Base-by-base conservation (phyloP, 2,888 invertebrate genomes). In the Caenorhabditis zanzibari region DNA sequence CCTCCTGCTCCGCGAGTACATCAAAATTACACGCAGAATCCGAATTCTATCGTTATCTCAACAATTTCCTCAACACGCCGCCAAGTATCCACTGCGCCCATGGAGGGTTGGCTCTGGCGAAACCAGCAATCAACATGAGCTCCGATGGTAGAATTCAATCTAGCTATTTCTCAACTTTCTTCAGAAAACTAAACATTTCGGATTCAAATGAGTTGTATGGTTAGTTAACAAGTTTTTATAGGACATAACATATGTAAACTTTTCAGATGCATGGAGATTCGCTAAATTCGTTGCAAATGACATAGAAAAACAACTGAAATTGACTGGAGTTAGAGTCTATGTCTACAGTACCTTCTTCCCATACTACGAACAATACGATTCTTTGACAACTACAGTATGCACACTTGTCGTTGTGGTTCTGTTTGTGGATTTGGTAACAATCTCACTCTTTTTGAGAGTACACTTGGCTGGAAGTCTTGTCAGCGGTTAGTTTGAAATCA, bases 261-360 rank as follows among this genome's bases (percentile, higher is more conserved):
- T 66, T 75, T 22, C 66, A 75, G 76, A 77, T 44, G 76, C 76
- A 6, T 77, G 76, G 76, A 49, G 69, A 32, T 69, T 77, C 54
- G 61, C 76, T 2, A 61, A 69, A 22, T 77, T 61, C 22, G 12
- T 77, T 5, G 68, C 76, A 19, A 41, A 59, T 4, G 61, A 77
- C 19, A 52, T 77, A n/a, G 61, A 69, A 19, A 14, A n/a, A 14
- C 9, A 61, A 1, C 12, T 69, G 28, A 24, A 41, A 12, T 6
- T 61, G n/a, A 52, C 24, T 4, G 61, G 52, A 4, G 76, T 54
- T 4, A 14, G 28, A 4, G 69, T 77, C 19, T 77, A 35, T 26
- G 69, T 69, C 10, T 77, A 77, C 73, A 79, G 77, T 63, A 63
- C 73, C n/a, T 82, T 77, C 26, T 82, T 82, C 69, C 73, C 73